Base-by-base conservation (phyloP, 1,140 invertebrate species). In the Goniozus legneri region DNA sequence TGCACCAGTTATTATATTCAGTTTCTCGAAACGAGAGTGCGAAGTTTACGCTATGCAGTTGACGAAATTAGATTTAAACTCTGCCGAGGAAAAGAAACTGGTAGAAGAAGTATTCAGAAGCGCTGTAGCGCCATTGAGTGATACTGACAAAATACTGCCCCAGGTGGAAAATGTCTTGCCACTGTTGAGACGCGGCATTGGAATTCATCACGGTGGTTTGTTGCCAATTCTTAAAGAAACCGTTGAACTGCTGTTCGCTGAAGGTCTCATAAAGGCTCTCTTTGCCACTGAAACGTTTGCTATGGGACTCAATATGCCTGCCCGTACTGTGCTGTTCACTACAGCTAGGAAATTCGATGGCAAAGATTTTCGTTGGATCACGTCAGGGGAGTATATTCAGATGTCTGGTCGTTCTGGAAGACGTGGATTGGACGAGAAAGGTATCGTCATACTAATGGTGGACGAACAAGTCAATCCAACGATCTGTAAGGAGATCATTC, bases 211-310 rank as follows among this genome's bases (percentile, higher is more conserved):
- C 63, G 90, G 91, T 38, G 91, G 97, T 4, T 75, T 99, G 14
- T 75, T 99, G 54, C 97, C 97, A 3, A 92, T 99, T 48, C 75
- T 99, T 8, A 99, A 99, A 75, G 97, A 99, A 81, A 97, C 95
- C 0, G 95, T 99, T 39, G 97, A 99, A 78, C 98, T 99, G 66
- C 77, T 99, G 8, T 99, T 99, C 64, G 90, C 92, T 0, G 94
- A 98, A 78, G 96, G 97, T 15, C 79, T 98, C 8, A 90, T 98
- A 24, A 98, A 98, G 82, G 92, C 92, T 0, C 77, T 99, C 1
- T 99, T 99, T 80, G 97, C 97, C 0, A 99, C 97, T 0, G 97
- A 99, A 79, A 99, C 97, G 7, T 99, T 99, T 79, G 94, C 97
- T 4, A 99, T 99, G 97, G 97, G 97, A 3, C 73, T 99, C 1